Percentiles rank a stretch among this genome's conserved stretches.
phyloP scores from a whole-genome alignment of 2,113 vertebrate genomes.

The Eubucco bourcierii region DNA sequence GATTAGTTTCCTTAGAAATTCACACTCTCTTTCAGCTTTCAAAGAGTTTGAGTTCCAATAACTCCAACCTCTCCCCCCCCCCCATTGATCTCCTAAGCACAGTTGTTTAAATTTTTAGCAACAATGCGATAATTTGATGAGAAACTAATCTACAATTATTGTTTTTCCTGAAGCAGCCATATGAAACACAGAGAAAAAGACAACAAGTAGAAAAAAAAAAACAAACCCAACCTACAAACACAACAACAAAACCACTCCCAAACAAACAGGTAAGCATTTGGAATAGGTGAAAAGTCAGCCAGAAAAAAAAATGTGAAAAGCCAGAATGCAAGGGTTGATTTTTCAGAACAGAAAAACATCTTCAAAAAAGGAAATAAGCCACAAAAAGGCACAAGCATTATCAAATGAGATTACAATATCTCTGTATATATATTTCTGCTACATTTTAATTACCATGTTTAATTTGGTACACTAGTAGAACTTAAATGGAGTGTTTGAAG shows the following conservation, averaged over 20 bases:
- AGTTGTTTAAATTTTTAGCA: not conserved
- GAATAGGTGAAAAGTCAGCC: not conserved
- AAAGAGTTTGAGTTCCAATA: not conserved
- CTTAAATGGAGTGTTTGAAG: not conserved
- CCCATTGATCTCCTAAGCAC: not conserved
- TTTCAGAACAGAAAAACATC: not conserved
- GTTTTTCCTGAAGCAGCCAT: not conserved
- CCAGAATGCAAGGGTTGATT: not conserved
- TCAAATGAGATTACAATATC: not conserved
- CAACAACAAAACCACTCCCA: no score
- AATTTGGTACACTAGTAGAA: not conserved
- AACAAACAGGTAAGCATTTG: not conserved
- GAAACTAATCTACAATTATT: not conserved
- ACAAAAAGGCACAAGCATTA: not conserved
- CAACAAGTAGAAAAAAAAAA: not conserved
- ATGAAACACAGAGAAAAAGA: not conserved
- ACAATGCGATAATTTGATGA: not conserved
- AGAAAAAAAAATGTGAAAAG: not conserved
- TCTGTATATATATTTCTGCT: not conserved
- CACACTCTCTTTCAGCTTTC: not conserved
- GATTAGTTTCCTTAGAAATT: not conserved
- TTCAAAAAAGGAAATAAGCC: not conserved
- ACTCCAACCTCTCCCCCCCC: not conserved
- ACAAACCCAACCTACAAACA: no score
- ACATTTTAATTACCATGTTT: not conserved